Base-by-base conservation (phyloP, 2,797 vertebrate species). In the Tarsius wallacei region DNA sequence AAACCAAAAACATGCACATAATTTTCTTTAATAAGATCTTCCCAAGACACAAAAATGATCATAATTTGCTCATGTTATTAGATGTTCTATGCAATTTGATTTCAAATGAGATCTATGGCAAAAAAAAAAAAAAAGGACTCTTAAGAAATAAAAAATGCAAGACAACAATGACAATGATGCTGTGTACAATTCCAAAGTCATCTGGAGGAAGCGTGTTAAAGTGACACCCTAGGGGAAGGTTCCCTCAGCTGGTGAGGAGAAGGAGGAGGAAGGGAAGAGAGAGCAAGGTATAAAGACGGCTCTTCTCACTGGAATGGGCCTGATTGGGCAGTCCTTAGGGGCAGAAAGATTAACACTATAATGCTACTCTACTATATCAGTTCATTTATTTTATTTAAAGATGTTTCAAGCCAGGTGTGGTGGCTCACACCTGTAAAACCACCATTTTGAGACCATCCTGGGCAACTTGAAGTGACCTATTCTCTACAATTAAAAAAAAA, bases 131-230 rank as follows among this genome's bases (percentile, higher is more conserved):
- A 70, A 42, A 42, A 42, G 42, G 42, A 74, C 10, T 87, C 47
- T 49, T 87, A 90, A 2, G 26, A 93, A 97, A 93, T 85, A 92
- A 80, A 42, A 93, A 95, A 81, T 76, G 12, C 13, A 83, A 71
- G 66, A 68, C 14, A 53, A 93, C 53, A 93, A 82, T 7, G 16
- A n/a, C 70, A 94, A 82, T 33, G 70, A 3, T 76, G 31, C 42
- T 53, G 74, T 86, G 89, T 16, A 76, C 31, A 76, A 80, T 83
- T 71, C 59, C n/a, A 61, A 87, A 90, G 36, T 89, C 53, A 55
- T 66, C 26, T 88, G 19, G 17, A 71, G 33, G 53, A 64, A 21
- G 26, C 24, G 82, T 4, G 4, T 0, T 73, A 8, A 90, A 95
- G 33, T 61, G 51, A 28, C 49, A 55, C 59, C 21, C 2, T 59